These are phyloP conservation scores for Pocota personata DNA, from an alignment of 2,888 invertebrate genomes.

Conservation along the genomic window DNA sequence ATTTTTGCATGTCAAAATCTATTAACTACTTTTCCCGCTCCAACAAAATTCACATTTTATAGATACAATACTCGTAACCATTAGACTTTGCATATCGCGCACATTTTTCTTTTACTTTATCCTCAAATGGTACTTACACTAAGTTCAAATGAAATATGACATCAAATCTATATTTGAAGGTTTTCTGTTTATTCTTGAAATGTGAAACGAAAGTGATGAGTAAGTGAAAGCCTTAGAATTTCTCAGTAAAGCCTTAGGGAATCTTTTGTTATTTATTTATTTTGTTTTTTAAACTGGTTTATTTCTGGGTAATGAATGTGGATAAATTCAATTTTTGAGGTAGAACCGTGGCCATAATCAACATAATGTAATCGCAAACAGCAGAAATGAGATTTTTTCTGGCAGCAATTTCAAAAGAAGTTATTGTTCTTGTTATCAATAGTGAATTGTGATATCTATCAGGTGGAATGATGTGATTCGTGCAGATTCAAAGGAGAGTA, in stretches of 20 bases:
- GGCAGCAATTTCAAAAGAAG: no score
- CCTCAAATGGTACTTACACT: constrained; percentile 34
- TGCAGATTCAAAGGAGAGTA: no score
- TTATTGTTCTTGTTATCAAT: no score
- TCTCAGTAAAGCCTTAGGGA: background rate
- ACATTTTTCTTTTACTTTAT: constrained; percentile 34
- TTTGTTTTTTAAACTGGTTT: no score
- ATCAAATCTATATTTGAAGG: constrained; percentile 22
- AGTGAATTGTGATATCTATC: no score
- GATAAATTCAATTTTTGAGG: no score
- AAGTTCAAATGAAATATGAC: constrained; percentile 42
- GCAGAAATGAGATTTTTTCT: no score
- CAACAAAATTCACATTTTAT: background rate
- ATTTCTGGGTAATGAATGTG: no score
- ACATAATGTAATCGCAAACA: no score
- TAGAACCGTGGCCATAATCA: no score
- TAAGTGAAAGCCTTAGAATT: background rate
- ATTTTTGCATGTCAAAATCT: constrained; percentile 8
- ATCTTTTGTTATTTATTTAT: no score
- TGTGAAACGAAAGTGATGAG: background rate
- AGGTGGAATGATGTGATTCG: no score
- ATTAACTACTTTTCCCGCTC: constrained; percentile 15
- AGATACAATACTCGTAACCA: constrained; percentile 10
- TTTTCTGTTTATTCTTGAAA: background rate
- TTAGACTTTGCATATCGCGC: constrained; percentile 30